Evolutionary conservation across 35 echinoderm and acorn worm species (phyloP).

Genomic region (Apostichopus japonicus): DNA sequence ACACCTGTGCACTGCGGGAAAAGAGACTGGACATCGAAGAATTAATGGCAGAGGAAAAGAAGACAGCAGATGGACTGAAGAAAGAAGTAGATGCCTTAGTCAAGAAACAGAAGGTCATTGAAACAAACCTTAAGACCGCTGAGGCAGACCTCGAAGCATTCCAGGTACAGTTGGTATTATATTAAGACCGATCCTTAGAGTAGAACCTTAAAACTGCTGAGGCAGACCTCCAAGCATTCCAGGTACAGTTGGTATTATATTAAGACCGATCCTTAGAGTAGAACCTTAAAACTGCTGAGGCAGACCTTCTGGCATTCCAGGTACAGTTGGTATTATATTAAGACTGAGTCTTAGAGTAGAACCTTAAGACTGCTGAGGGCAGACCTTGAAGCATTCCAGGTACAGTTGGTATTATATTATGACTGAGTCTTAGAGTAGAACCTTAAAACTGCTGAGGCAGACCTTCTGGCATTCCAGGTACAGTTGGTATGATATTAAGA

Average conservation of each 20-base stretch:
- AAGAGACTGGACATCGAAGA: conserved; percentile 98
- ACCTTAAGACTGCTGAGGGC: conserved; percentile 91
- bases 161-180: conserved; percentile 62
- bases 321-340: conserved; percentile 37
- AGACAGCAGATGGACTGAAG: conserved; percentile 84
- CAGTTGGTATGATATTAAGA: neutral
- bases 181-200: conserved; percentile 69
- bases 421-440: conserved; percentile 68
- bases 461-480: conserved; percentile 94
- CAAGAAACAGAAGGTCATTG: conserved; percentile 96
- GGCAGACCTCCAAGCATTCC: conserved; percentile 92
- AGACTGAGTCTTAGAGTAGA: conserved; percentile 72
- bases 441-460: conserved; percentile 81
- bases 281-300: conserved; percentile 75
- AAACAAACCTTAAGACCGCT: conserved; percentile 81
- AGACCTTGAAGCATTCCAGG: conserved; percentile 95
- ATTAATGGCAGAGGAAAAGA: conserved; percentile 94
- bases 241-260: conserved; percentile 55
- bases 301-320: conserved; percentile 93
- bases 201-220: conserved; percentile 83
- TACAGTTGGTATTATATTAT: conserved; percentile 33
- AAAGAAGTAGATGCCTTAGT: conserved; percentile 87
- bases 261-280: conserved; percentile 69
- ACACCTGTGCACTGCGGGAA: conserved; percentile 88
- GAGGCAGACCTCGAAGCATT: conserved; percentile 96